Evolutionary conservation across 2,797 vertebrate species (phyloP).

Genomic region (Dendrocincla fuliginosa): DNA sequence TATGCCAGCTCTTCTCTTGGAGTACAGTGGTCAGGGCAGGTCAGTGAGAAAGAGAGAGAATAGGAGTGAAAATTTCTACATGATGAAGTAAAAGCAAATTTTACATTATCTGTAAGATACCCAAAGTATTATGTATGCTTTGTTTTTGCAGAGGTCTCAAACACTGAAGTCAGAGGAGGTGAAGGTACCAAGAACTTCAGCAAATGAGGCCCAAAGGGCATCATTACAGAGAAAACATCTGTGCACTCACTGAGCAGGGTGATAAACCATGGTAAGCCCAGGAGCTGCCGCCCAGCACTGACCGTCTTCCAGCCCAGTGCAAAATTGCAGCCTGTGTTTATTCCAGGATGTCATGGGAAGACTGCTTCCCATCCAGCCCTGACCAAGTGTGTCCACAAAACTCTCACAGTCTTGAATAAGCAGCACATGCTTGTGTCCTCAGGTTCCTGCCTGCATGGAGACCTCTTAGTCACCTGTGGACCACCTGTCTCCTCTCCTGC

Average conservation of each 20-base stretch:
- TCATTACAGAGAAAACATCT: neutral
- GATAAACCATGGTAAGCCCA: neutral
- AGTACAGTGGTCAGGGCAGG: neutral
- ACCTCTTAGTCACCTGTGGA: neutral
- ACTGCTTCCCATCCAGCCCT: neutral
- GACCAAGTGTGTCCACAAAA: neutral
- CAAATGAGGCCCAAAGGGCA: conserved; percentile 23
- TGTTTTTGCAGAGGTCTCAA: neutral
- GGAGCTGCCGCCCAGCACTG: neutral
- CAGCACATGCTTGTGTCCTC: accelerated
- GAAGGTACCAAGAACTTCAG: neutral
- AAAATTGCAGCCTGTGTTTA: neutral
- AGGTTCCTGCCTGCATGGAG: neutral
- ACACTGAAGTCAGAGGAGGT: neutral
- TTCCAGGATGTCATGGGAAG: neutral
- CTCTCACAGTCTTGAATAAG: accelerated
- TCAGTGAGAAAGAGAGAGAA: neutral
- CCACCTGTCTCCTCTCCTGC: neutral
- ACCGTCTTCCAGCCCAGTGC: accelerated
- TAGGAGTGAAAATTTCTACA: neutral
- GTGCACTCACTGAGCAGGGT: neutral
- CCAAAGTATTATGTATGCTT: neutral
- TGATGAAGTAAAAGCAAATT: neutral
- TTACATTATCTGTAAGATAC: neutral
- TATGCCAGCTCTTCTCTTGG: neutral